These are phyloP conservation scores for Pollenia angustigena DNA, from an alignment of 2,888 invertebrate species.

Conservation along the genomic window DNA sequence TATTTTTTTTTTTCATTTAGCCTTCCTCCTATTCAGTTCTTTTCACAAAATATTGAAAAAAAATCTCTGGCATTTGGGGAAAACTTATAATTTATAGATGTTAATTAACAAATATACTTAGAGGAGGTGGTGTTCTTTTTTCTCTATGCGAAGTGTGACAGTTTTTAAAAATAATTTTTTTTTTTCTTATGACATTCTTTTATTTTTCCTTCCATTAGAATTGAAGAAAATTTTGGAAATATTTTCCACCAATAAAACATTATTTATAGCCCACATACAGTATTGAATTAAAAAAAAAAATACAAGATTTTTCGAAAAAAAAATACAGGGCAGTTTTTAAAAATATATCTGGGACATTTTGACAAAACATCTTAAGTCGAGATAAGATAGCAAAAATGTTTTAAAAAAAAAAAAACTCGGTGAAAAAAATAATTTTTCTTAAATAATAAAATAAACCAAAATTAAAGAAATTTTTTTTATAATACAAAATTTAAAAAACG, in stretches of 20 bases:
- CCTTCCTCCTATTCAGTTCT: not conserved
- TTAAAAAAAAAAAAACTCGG: too few relatives aligned
- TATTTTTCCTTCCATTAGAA: not conserved
- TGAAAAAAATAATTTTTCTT: too few relatives aligned
- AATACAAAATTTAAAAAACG: too few relatives aligned
- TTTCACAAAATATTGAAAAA: constrained; percentile 1
- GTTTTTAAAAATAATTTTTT: constrained; percentile 36
- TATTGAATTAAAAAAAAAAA: not conserved
- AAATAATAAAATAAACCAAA: too few relatives aligned
- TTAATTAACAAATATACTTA: not conserved
- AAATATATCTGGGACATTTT: too few relatives aligned
- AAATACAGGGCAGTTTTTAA: too few relatives aligned
- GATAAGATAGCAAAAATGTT: too few relatives aligned
- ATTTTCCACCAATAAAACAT: not conserved
- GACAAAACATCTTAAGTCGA: too few relatives aligned
- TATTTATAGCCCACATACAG: constrained; percentile 7
- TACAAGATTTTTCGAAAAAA: too few relatives aligned
- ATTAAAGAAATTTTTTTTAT: too few relatives aligned
- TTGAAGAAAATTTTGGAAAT: not conserved
- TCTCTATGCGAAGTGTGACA: constrained; percentile 16
- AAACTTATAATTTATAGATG: constrained; percentile 33
- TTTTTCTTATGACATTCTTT: constrained; percentile 25
- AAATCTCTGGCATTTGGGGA: not conserved
- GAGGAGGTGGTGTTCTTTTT: constrained; percentile 6
- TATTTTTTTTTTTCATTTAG: not conserved